Evolutionary conservation across 2,797 vertebrate genomes (phyloP).

Genomic region (Caiman crocodilus): DNA sequence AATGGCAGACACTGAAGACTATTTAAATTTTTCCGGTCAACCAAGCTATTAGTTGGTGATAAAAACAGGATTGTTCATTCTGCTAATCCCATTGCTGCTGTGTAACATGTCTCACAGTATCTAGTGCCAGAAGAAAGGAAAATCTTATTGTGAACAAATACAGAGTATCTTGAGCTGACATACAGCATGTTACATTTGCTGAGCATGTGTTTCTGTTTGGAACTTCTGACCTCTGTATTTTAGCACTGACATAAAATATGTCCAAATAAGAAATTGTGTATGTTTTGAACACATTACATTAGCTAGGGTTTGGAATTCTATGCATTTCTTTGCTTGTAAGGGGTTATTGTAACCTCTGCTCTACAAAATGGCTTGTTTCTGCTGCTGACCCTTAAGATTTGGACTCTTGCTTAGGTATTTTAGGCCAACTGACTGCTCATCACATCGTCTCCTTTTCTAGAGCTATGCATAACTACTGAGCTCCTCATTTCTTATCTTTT

Average conservation of each 20-base stretch:
- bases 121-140: not conserved
- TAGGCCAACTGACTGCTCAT: not conserved
- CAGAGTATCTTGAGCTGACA: not conserved
- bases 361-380: not conserved
- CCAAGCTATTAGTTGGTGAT: not conserved
- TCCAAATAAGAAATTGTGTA: not conserved
- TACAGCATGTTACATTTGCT: not conserved
- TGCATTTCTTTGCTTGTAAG: not conserved
- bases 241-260: not conserved
- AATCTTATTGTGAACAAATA: not conserved
- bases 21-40: not conserved
- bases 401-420: not conserved
- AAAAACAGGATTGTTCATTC: not conserved
- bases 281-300: not conserved
- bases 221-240: not conserved
- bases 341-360: not conserved
- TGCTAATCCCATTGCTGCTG: not conserved
- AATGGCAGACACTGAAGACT: not conserved
- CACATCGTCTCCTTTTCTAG: not conserved
- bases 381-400: not conserved
- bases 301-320: not conserved
- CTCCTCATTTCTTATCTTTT: not conserved
- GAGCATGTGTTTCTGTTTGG: not conserved
- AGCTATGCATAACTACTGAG: not conserved
- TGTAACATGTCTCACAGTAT: not conserved